Percentiles rank a stretch among this genome's conserved stretches.
phyloP scores from a whole-genome alignment of 2,113 vertebrate species.

The Zeus faber region DNA sequence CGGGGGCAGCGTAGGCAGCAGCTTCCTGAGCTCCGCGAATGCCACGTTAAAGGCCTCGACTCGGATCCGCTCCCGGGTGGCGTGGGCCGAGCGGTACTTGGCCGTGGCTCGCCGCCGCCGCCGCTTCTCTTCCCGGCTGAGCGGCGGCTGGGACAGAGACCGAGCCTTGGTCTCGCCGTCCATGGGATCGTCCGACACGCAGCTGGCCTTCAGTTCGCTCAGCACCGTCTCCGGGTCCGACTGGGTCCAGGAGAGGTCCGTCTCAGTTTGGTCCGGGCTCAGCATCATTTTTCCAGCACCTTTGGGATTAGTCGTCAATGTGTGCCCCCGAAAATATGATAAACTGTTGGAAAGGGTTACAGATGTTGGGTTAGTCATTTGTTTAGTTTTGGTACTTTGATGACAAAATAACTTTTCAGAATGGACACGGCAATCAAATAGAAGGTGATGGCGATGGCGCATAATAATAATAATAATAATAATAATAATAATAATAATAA shows the following conservation, averaged over 20 bases:
- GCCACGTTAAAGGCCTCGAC: constrained; percentile 87
- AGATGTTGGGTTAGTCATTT: constrained; percentile 18
- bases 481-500: too few species aligned
- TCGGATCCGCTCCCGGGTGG: constrained; percentile 78
- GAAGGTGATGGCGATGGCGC: too few species aligned
- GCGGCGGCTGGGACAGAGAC: constrained; percentile 77
- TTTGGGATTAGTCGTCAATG: too few species aligned
- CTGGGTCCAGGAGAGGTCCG: constrained; percentile 88
- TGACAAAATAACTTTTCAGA: too few species aligned
- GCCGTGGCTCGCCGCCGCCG: constrained; percentile 73
- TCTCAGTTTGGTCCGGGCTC: constrained; percentile 90
- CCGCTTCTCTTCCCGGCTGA: constrained; percentile 89
- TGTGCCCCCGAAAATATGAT: not conserved
- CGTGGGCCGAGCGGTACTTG: constrained; percentile 77
- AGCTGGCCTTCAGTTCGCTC: constrained; percentile 77
- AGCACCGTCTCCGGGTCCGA: constrained; percentile 88
- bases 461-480: too few species aligned
- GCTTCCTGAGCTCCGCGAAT: constrained; percentile 82
- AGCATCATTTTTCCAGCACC: constrained; percentile 90
- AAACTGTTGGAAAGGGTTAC: not conserved
- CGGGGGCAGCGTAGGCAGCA: constrained; percentile 82
- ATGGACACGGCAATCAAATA: too few species aligned
- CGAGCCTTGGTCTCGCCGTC: constrained; percentile 68
- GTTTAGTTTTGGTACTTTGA: too few species aligned
- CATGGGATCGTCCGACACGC: constrained; percentile 80